Evolutionary conservation across 2,113 vertebrate species (phyloP).

Genomic region (Recurvirostra avosetta): DNA sequence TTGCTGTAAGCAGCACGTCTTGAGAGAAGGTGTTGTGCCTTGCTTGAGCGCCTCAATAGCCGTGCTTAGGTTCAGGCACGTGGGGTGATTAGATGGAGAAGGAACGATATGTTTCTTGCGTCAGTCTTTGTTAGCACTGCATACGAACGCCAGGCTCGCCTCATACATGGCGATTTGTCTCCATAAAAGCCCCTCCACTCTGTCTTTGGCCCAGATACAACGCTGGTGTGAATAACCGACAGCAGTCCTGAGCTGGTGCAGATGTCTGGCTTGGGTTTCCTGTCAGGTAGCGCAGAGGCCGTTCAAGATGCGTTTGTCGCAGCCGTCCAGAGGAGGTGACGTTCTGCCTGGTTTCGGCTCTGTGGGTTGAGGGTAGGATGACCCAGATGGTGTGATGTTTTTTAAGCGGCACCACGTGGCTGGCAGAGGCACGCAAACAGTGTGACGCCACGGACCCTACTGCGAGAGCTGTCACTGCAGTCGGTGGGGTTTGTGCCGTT

Average conservation of each 20-base stretch:
- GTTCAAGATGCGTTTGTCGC: fast-evolving
- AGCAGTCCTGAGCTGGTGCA: background rate
- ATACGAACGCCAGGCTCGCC: fast-evolving
- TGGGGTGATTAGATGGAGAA: background rate
- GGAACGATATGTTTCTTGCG: background rate
- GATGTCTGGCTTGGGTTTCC: background rate
- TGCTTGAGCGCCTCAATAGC: background rate
- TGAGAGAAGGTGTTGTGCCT: background rate
- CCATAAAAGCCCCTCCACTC: background rate
- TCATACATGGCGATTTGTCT: background rate
- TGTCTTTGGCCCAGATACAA: background rate
- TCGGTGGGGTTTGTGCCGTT: background rate
- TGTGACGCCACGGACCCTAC: background rate
- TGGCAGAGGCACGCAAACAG: fast-evolving
- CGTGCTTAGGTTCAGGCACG: background rate
- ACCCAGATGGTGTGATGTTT: background rate
- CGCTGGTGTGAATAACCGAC: background rate
- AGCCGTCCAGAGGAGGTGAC: background rate
- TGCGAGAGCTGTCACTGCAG: background rate
- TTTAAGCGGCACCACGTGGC: background rate
- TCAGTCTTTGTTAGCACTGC: background rate
- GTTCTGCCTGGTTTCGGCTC: background rate
- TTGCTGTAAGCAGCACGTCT: background rate
- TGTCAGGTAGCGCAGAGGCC: background rate
- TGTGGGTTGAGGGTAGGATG: background rate